These are phyloP conservation scores for Griposia aprilina DNA, from an alignment of 2,888 invertebrate genomes.

Conservation along the genomic window DNA sequence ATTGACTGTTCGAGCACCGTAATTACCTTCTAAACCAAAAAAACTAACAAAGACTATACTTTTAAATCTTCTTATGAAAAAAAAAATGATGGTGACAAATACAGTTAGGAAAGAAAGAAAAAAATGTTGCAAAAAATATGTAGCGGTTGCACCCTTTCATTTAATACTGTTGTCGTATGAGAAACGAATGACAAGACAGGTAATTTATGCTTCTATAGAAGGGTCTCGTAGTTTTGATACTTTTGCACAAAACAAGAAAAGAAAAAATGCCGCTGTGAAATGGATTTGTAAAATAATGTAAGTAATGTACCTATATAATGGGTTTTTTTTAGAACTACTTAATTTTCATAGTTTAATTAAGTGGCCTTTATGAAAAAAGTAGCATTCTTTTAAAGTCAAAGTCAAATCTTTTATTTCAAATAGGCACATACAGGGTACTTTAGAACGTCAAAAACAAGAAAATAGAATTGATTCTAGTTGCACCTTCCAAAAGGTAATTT, in stretches of 20 bases:
- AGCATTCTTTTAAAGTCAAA: no score
- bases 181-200: conserved; percentile 78
- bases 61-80: conserved; percentile 77
- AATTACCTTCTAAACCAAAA: conserved; percentile 71
- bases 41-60: conserved; percentile 68
- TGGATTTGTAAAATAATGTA: background rate
- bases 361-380: no score
- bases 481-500: no score
- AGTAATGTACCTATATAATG: no score
- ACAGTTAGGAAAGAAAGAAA: conserved; percentile 62
- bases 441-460: no score
- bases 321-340: background rate
- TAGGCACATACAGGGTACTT: no score
- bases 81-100: conserved; percentile 69
- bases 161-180: conserved; percentile 78
- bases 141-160: conserved; percentile 83
- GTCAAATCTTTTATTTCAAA: no score
- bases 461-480: no score
- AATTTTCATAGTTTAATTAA: background rate
- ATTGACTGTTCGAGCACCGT: conserved; percentile 79
- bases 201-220: conserved; percentile 60
- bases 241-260: background rate
- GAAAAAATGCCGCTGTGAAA: background rate
- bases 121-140: conserved; percentile 71
- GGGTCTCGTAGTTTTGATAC: conserved; percentile 35